phyloP scores from a whole-genome alignment of 2,888 invertebrate species.

The Portevinia maculata region DNA sequence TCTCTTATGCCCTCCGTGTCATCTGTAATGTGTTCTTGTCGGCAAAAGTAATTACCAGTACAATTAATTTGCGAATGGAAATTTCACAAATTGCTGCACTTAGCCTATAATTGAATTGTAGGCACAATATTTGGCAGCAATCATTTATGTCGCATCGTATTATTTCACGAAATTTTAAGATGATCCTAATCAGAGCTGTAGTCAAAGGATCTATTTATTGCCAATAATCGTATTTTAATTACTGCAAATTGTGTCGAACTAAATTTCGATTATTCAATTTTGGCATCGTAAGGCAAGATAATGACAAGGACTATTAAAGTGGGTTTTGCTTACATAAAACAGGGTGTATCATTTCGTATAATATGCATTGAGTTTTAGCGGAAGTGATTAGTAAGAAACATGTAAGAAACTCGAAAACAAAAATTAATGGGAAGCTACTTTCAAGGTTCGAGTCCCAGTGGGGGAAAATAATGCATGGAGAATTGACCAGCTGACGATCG shows the following conservation, averaged over 20 bases:
- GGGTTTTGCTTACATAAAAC: no score
- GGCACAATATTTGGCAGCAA: conserved; percentile 30
- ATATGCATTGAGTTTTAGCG: no score
- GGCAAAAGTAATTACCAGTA: conserved; percentile 41
- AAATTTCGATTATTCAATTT: no score
- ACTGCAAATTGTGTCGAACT: not conserved
- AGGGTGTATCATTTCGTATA: no score
- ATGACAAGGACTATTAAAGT: not conserved
- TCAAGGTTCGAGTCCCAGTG: no score
- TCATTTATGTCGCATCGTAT: conserved; percentile 38
- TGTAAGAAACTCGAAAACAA: no score
- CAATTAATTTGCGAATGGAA: conserved; percentile 60
- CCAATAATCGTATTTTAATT: not conserved
- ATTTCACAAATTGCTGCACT: conserved; percentile 66
- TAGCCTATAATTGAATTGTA: conserved; percentile 63
- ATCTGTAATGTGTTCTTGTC: no score
- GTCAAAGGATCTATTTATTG: conserved; percentile 4
- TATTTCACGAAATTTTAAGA: conserved; percentile 18
- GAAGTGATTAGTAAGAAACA: no score
- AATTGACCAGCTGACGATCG: no score
- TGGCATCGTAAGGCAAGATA: not conserved
- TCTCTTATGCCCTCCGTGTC: conserved; percentile 9
- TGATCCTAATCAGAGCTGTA: conserved; percentile 25
- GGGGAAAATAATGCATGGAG: no score
- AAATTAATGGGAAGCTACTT: no score